These are phyloP conservation scores for Picus viridis DNA, from an alignment of 2,797 vertebrate genomes.

Conservation along the genomic window DNA sequence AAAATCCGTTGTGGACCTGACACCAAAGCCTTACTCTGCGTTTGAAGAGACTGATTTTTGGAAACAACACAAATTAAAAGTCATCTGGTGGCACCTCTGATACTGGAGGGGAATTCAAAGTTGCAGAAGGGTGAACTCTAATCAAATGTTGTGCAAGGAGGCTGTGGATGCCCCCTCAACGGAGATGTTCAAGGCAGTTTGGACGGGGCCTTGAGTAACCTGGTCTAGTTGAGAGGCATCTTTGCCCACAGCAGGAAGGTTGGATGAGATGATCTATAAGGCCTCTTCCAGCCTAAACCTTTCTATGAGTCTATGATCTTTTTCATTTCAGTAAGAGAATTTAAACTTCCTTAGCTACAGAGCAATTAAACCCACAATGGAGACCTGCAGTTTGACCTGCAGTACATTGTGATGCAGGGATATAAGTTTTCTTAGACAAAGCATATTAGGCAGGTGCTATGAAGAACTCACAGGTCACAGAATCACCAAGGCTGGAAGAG, in stretches of 20 bases:
- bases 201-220: too few species aligned
- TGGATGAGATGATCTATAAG: too few species aligned
- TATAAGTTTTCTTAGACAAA: neutral
- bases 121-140: neutral
- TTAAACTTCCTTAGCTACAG: neutral
- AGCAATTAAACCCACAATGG: neutral
- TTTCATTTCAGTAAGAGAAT: neutral
- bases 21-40: neutral
- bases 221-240: too few species aligned
- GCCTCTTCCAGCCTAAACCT: too few species aligned
- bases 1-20: neutral
- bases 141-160: neutral
- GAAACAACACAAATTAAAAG: neutral
- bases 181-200: too few species aligned
- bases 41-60: neutral
- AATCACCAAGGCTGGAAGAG: too few species aligned
- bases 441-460: neutral
- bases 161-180: too few species aligned
- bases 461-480: neutral
- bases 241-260: too few species aligned
- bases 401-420: neutral
- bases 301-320: neutral
- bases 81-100: neutral
- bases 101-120: neutral
- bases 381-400: neutral